Evolutionary conservation across 2,113 vertebrate species (phyloP), one percentile per base, ranked within the genome.

Genomic region (Pandion haliaetus): DNA sequence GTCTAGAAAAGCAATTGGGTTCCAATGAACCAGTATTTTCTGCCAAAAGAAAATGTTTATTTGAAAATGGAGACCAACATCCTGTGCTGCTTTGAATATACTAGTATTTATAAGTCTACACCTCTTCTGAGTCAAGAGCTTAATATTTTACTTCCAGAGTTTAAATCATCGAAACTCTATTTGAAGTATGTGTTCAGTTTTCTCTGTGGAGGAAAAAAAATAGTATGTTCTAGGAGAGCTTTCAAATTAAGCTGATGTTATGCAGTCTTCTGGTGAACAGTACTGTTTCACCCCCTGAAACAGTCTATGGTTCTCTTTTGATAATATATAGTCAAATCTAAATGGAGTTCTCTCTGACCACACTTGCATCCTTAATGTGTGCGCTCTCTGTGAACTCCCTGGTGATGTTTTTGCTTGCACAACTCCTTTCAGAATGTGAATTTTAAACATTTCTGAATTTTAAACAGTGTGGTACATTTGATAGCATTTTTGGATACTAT

Each of bases 371-470:
- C 18, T 73, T 58, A 52, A 58, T 34, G 19, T 34, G 26, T 31
- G 55, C 0, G 0, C 45, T 58, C 38, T 81, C 82, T 0, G 0
- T 42, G 57, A 84, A 58, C 73, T 71, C 87, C 70, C 70, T 31
- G 49, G 40, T 55, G 58, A 31, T 42, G 31, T 20, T 89, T 94
- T 63, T 59, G 16, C 73, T 91, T 91, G 82, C 20, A 29, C 17
- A 71, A 20, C 61, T 82, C 42, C 36, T 74, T 74, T 73, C n/a
- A 82, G 85, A 92, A 88, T 65, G 69, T 67, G 44, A 58, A 66
- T 67, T 90, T 73, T 47, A 76, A 91, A 29, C 55, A 54, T 74
- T 84, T 85, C 57, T 87, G 74, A 42, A 50, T 82, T 93, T 47
- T 90, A 79, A 87, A 32, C 8, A n/a, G 18, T 32, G 17, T 32